Evolutionary conservation across 1,140 invertebrate species (phyloP), one percentile per base, ranked within the genome.

Genomic region (Eupristina koningsbergeri): DNA sequence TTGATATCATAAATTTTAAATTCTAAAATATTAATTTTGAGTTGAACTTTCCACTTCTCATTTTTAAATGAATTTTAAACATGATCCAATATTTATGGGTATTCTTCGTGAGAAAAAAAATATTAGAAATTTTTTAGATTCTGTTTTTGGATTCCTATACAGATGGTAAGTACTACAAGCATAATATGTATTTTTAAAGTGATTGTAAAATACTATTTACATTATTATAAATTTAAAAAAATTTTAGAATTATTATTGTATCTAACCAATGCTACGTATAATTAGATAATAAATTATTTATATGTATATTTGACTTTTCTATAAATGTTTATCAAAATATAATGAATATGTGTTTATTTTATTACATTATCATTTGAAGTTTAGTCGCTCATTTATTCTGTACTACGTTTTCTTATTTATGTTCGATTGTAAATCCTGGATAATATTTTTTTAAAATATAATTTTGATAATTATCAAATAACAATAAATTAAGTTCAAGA

Each of bases 131-230:
- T 96, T 96, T 89, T 88, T 96, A 19, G 94, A 95, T 80, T 89
- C 93, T 22, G 92, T 96, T 85, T 96, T 96, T 88, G 95, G 94
- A 31, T 96, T 96, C 90, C 89, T 96, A 75, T 93, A 93, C 61
- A 88, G 89, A 84, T 88, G 90, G 91, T 91, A 83, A 89, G 83
- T 86, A n/a, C 13, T 36, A 50, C 17, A 45, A 77, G 6, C 29
- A 61, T 9, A 47, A 79, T 78, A 63, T 36, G 31, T 34, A 36
- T 76, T 76, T 9, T 17, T 22, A 53, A 31, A 31, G 3, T 53
- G 13, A 26, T n/a, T 34, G 0, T 31, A 31, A 22, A 31, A 50
- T 0, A 15, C 3, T 22, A 75, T 50, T n/a, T 31, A 50, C 31
- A 75, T 29, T 3, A 50, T 34, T 26, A 50, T 50, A 50, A 75